Percentiles rank a stretch among this genome's conserved stretches.
Conservation (phyloP, 2,113 vertebrate genomes). For the Anser brachyrhynchus region DNA sequence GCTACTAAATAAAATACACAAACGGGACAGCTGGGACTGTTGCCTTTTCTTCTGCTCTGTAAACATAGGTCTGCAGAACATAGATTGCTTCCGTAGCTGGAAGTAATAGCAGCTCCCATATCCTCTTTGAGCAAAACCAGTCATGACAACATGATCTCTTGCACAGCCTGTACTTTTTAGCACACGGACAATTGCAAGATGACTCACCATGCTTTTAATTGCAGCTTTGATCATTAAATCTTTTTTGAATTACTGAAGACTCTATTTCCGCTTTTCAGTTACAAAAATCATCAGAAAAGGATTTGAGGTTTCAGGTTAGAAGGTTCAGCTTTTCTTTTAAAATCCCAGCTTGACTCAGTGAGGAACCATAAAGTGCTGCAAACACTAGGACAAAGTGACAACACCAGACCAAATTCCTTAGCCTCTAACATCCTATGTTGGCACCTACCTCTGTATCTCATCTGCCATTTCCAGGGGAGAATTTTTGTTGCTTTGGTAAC, state of each 20-base stretch:
- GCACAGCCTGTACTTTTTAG: constrained; percentile 2
- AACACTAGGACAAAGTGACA: neutral
- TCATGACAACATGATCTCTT: neutral
- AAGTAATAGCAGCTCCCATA: neutral
- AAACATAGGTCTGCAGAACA: neutral
- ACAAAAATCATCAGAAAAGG: constrained; percentile 29
- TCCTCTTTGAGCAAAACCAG: constrained; percentile 19
- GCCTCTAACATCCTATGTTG: neutral
- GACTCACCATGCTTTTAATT: constrained; percentile 46
- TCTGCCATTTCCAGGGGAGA: neutral
- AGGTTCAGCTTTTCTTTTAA: constrained; percentile 35
- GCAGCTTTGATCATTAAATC: constrained; percentile 56
- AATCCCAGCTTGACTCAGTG: neutral
- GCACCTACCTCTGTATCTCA: neutral
- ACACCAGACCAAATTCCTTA: neutral
- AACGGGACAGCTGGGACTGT: neutral
- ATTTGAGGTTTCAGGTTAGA: constrained; percentile 31
- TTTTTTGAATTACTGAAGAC: constrained; percentile 27
- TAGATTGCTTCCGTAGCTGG: constrained; percentile 2
- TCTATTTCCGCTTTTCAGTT: neutral
- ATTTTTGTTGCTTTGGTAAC: constrained; percentile 1
- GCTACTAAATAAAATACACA: constrained; percentile 34
- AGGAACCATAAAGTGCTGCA: neutral
- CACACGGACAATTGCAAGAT: constrained; percentile 18
- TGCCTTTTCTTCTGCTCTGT: constrained; percentile 35